Conservation (phyloP, 2,888 invertebrate genomes). For the Drosophila suboccidentalis region DNA sequence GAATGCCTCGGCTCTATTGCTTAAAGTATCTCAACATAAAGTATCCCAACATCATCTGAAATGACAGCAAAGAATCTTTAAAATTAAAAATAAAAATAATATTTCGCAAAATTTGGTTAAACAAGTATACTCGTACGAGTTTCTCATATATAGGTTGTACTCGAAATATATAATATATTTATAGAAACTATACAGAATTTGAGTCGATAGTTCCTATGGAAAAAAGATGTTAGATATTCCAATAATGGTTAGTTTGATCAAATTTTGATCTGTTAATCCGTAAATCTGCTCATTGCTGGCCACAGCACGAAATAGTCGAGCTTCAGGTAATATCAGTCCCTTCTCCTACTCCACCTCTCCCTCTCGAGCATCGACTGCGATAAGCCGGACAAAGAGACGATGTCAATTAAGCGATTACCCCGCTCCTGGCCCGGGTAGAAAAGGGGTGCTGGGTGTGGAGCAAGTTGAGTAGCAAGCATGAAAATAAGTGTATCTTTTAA, state of each 20-base stretch:
- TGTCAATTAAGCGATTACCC: constrained; percentile 60
- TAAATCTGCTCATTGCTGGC: constrained; percentile 39
- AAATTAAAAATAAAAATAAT: too few species aligned
- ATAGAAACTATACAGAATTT: too few species aligned
- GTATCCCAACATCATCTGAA: too few species aligned
- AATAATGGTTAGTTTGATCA: neutral
- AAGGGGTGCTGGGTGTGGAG: neutral
- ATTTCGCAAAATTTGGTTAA: too few species aligned
- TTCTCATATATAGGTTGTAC: too few species aligned
- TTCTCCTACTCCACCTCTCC: neutral
- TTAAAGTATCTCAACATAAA: too few species aligned
- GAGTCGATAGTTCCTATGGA: too few species aligned
- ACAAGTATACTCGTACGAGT: too few species aligned
- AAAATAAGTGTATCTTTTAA: constrained; percentile 48
- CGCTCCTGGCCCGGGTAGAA: neutral
- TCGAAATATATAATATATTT: too few species aligned
- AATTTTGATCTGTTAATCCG: constrained; percentile 10
- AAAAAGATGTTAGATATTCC: too few species aligned
- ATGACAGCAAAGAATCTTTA: too few species aligned
- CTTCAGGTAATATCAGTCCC: constrained; percentile 21
- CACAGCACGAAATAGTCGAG: constrained; percentile 28
- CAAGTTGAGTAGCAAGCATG: constrained; percentile 14
- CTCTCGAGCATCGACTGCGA: constrained; percentile 5
- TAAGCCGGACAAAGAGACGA: constrained; percentile 33
- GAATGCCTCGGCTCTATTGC: too few species aligned